Evolutionary conservation across 2,888 invertebrate species (phyloP).

Genomic region (Lasioglossum malachurum): DNA sequence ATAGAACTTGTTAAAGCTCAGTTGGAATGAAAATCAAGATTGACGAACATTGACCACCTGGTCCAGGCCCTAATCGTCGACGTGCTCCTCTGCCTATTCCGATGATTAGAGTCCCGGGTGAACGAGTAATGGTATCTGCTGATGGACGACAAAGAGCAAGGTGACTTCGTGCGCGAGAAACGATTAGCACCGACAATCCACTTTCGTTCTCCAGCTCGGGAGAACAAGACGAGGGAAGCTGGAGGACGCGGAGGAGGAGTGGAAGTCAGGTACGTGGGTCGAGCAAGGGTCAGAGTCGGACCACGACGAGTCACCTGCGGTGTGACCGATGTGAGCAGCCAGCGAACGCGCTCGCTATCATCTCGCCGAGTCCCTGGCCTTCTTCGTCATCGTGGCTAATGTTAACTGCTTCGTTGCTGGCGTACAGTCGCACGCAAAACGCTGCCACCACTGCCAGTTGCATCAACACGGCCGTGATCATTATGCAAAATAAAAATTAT

Average conservation of each 20-base stretch:
- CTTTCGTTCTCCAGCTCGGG: constrained; percentile 35
- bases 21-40: neutral
- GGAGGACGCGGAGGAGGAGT: constrained; percentile 56
- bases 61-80: neutral
- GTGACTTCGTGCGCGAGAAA: constrained; percentile 59
- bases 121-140: constrained; percentile 22
- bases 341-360: constrained; percentile 75
- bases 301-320: constrained; percentile 79
- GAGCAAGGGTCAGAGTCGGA: constrained; percentile 74
- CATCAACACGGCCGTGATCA: neutral
- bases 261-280: constrained; percentile 79
- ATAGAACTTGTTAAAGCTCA: too few relatives aligned
- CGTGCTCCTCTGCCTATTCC: neutral
- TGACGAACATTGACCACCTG: neutral
- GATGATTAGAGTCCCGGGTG: constrained; percentile 22
- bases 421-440: constrained; percentile 53
- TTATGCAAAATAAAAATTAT: neutral
- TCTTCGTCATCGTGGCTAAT: constrained; percentile 77
- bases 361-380: constrained; percentile 72
- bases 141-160: constrained; percentile 49
- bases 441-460: neutral
- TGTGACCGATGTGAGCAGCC: constrained; percentile 78
- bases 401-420: constrained; percentile 70
- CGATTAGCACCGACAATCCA: constrained; percentile 67
- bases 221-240: constrained; percentile 40